Base-by-base conservation (phyloP, 2,113 vertebrate genomes). In the Nerophis lumbriciformis region DNA sequence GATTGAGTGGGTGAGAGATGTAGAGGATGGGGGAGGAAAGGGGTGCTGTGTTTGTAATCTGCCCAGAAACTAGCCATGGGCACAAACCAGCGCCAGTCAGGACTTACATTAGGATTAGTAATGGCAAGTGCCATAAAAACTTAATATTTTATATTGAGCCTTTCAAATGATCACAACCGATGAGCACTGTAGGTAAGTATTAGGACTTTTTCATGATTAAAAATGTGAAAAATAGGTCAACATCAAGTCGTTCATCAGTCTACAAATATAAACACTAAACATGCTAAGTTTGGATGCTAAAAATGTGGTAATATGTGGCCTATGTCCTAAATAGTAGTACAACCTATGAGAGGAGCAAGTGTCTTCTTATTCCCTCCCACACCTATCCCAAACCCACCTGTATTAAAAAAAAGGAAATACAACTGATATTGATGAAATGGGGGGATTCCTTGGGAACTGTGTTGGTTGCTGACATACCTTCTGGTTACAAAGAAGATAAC, bases 61-160 rank as follows among this genome's bases (percentile, higher is more conserved):
- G 85, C 81, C 85, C 81, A 81, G 87, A 87, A 88, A 88, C 85
- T 72, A 63, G 61, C 69, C 61, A 71, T 28, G 63, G 72, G 60
- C 69, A 56, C 71, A 50, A 78, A 47, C 42, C 11, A 13, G 42
- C 15, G 15, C 45, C 14, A 36, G 44, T n/a, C 44, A 36, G 13
- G 28, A 48, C 8, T 37, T 36, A 35, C 6, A 14, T 28, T 48
- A 7, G 37, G n/a, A 39, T 55, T 37, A n/a, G 53, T 54, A 7
- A 54, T 15, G 14, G 14, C 8, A 5, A 9, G 35, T 38, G 14
- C 51, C 51, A 53, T 36, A 52, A 28, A 35, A 21, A 13, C 8
- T 11, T 19, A 10, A 28, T 5, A 10, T 16, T 28, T 12, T 19
- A 52, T 19, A 52, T 28, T 52, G 19, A 11, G 21, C 8, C 16